Evolutionary conservation across 2,888 invertebrate species (phyloP), one percentile per base, ranked within the genome.

Genomic region (Cephus rjabovi): DNA sequence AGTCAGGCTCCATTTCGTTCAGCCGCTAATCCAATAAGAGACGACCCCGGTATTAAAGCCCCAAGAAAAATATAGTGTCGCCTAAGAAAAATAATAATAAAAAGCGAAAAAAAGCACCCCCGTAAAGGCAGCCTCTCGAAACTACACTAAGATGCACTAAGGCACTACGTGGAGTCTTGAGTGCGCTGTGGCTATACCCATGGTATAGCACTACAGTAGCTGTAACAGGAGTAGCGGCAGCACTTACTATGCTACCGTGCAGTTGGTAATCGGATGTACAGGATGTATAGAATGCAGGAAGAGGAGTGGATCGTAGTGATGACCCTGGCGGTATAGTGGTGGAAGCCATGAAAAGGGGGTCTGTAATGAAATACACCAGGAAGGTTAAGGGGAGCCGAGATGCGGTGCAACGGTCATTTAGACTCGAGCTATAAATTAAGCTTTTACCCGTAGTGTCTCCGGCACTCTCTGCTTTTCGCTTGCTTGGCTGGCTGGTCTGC

Each of bases 361-460:
- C 76, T 70, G 80, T 80, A 81, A 86, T 85, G 85, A 86, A 86
- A 87, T 84, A 86, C 84, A 83, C 75, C 78, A 76, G 82, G 81
- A 84, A 84, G 83, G 86, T 85, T 85, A 87, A 81, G 81, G 80
- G 80, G 77, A 81, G 79, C 81, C 79, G 80, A 79, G 80, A 79
- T 80, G 78, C 79, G 79, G 78, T 84, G 85, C 80, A 76, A 79
- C 82, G 81, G 83, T 84, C 83, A 83, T 86, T 86, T 82, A 85
- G 82, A 83, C 81, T 78, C 75, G 71, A 56, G 81, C 84, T 81
- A 86, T 86, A 85, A 85, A 87, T 86, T 84, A 86, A 85, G 81
- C 83, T 83, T 83, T 81, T 81, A 80, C 75, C 79, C 56, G 56
- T 81, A 79, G 79, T 82, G 81, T 80, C 77, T 79, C 80, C 79